Evolutionary conservation across 2,797 vertebrate species (phyloP).

Genomic region (Nannoperca australis): DNA sequence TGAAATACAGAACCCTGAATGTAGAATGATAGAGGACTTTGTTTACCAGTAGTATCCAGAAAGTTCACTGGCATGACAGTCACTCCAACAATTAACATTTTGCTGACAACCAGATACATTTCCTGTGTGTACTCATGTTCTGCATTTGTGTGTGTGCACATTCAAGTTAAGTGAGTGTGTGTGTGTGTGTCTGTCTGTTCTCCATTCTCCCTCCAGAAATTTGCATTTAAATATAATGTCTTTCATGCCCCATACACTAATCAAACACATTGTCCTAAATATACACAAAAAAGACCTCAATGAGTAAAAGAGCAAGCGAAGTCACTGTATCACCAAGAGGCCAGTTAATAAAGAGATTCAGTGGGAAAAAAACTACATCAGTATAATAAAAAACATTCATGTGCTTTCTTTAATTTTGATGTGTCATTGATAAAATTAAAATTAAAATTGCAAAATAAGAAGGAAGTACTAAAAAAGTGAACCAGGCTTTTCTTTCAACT

Average conservation of each 20-base stretch:
- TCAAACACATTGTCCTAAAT: not conserved
- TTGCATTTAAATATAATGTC: conserved; percentile 27
- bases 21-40: conserved; percentile 37
- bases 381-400: conserved; percentile 1
- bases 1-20: conserved; percentile 9
- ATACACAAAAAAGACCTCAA: conserved; percentile 7
- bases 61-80: conserved; percentile 56
- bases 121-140: conserved; percentile 47
- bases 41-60: conserved; percentile 41
- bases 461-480: conserved; percentile 48
- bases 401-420: conserved; percentile 35
- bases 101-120: conserved; percentile 54
- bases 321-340: conserved; percentile 10
- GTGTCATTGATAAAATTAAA: conserved; percentile 31
- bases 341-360: conserved; percentile 10
- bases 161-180: conserved; percentile 3
- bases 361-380: not conserved
- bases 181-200: conserved; percentile 7
- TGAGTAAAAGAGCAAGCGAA: not conserved
- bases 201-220: conserved; percentile 29
- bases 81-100: conserved; percentile 48
- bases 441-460: conserved; percentile 29
- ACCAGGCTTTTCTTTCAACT: conserved; percentile 53
- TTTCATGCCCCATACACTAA: conserved; percentile 10
- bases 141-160: conserved; percentile 12